Evolutionary conservation across 1,140 invertebrate species (phyloP), one percentile per base, ranked within the genome.

Genomic region (Holotrichia oblita): DNA sequence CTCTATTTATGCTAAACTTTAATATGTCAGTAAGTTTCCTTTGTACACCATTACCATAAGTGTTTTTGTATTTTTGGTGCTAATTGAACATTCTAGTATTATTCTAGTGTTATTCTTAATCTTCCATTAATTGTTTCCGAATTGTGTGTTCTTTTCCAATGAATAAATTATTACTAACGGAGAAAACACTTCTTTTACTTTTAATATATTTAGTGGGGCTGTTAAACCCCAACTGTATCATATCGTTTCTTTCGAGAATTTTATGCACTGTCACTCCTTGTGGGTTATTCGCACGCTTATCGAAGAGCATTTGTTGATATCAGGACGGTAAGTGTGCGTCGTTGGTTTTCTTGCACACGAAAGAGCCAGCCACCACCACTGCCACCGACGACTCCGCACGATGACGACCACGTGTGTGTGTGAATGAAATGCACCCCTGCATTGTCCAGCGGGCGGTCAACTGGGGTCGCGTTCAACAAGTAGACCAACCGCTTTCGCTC

Each of bases 351-450:
- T 69, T 69, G 61, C 22, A 8, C 61, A 69, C 61, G 61, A 69
- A 69, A 69, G 20, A 55, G 48, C 14, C 48, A 17, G 7, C 48
- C 48, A 55, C 48, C 48, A 55, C 48, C 48, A 55, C 48, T 17
- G 61, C 61, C 61, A 69, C 61, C 61, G 27, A 17, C 44, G 44
- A 69, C 17, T 34, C 24, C 22, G 61, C 61, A 69, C 61, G 61
- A 74, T 74, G 73, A 17, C 40, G 73, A 41, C 73, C 73, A 74
- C 73, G 73, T 74, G 73, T 78, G 77, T 78, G 77, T 72, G 77
- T 79, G 78, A 79, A 79, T 79, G 78, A 79, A 79, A 79, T 79
- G 78, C 78, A 79, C 78, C 78, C 78, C 73, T 79, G 78, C 78
- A 79, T 59, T 79, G 78, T 79, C 78, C 78, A 76, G 78, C 78